Conservation (phyloP, 2,888 invertebrate genomes). For the Orgyia antiqua region DNA sequence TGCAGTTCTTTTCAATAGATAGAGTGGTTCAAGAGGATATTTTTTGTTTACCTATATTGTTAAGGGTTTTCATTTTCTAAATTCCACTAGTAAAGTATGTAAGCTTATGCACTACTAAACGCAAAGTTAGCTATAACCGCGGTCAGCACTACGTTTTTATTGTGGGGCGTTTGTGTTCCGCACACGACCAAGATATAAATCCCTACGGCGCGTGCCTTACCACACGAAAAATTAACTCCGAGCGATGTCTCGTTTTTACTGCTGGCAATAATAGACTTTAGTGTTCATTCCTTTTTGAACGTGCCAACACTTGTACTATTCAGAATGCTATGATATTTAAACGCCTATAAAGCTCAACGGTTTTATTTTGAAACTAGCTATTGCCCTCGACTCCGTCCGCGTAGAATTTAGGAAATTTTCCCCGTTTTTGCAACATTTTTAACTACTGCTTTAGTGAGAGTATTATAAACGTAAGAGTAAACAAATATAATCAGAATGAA, state of each 20-base stretch:
- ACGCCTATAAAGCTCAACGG: conserved; percentile 2
- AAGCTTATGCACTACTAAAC: conserved; percentile 12
- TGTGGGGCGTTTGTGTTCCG: conserved; percentile 33
- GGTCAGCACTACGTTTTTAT: conserved; percentile 47
- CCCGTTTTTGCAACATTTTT: too few relatives aligned
- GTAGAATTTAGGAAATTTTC: too few relatives aligned
- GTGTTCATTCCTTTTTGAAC: conserved; percentile 35
- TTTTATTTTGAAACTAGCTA: too few relatives aligned
- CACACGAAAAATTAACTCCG: conserved; percentile 55
- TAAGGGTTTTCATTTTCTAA: too few relatives aligned
- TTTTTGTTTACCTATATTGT: too few relatives aligned
- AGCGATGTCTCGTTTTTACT: conserved; percentile 46
- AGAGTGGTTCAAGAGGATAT: too few relatives aligned
- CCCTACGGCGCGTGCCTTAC: conserved; percentile 41
- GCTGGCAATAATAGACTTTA: conserved; percentile 42
- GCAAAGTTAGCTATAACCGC: conserved; percentile 19
- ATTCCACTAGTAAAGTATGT: too few relatives aligned
- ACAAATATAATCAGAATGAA: too few relatives aligned
- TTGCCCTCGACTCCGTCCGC: too few relatives aligned
- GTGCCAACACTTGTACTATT: conserved; percentile 25
- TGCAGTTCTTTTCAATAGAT: too few relatives aligned
- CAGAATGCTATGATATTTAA: conserved; percentile 8
- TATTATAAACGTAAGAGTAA: too few relatives aligned
- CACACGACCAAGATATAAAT: conserved; percentile 51
- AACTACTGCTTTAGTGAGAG: too few relatives aligned